A percentile compares a stretch with the other conserved stretches of the same genome.
phyloP scores from a whole-genome alignment of 1,140 invertebrate genomes.

The Gryllus bimaculatus region DNA sequence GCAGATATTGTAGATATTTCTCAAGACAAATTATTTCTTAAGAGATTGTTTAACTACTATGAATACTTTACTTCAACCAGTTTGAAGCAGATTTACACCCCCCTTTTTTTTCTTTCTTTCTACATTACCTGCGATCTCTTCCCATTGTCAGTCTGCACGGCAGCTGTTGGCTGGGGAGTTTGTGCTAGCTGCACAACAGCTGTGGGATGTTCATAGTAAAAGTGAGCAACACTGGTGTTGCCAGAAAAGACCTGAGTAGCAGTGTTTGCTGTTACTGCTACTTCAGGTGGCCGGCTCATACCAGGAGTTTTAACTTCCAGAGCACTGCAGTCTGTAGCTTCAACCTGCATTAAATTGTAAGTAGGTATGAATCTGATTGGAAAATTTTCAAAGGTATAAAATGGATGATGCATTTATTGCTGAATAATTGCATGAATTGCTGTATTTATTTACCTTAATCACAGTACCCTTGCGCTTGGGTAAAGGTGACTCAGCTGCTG shows the following conservation, averaged over 20 bases:
- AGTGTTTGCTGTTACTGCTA: neutral
- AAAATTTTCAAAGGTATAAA: neutral
- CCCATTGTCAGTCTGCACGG: conserved; percentile 26
- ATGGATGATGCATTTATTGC: neutral
- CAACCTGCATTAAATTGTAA: neutral
- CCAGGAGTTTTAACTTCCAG: neutral
- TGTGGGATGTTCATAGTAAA: conserved; percentile 16
- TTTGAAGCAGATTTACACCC: too few relatives aligned
- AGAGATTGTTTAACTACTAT: too few relatives aligned
- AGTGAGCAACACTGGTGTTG: neutral
- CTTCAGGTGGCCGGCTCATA: neutral
- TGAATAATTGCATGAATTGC: neutral
- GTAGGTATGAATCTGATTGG: too few relatives aligned
- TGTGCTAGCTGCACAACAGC: conserved; percentile 23
- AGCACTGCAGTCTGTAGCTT: neutral
- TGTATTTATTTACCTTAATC: neutral
- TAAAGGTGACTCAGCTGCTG: conserved; percentile 32
- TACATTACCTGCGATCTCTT: conserved; percentile 33
- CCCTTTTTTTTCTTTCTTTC: too few relatives aligned
- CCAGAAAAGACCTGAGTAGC: conserved; percentile 6
- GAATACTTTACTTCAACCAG: too few relatives aligned
- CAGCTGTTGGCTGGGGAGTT: conserved; percentile 20
- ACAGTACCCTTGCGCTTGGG: neutral
- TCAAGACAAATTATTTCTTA: neutral
- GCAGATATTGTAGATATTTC: too few relatives aligned